Conservation (phyloP, 2,797 vertebrate species). For the Pelobates cultripes region DNA sequence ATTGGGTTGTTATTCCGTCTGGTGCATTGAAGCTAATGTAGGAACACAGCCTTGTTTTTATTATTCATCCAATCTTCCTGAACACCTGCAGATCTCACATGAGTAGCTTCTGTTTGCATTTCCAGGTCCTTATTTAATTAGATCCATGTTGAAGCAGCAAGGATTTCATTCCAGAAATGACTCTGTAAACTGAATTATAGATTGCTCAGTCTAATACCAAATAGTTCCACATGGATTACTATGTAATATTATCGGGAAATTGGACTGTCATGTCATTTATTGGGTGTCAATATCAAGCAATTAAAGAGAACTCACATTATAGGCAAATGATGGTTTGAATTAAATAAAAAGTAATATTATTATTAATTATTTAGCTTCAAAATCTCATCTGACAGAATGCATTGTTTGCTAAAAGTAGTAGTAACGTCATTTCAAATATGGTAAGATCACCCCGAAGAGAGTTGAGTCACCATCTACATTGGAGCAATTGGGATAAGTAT, state of each 20-base stretch:
- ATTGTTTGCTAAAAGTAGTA: too few species aligned
- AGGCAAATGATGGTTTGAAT: too few species aligned
- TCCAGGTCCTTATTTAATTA: conserved; percentile 32
- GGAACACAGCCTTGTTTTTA: conserved; percentile 32
- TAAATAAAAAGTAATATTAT: background rate
- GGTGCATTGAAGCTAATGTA: conserved; percentile 34
- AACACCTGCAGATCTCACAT: conserved; percentile 45
- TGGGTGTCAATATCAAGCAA: too few species aligned
- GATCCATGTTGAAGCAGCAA: conserved; percentile 13
- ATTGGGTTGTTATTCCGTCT: conserved; percentile 43
- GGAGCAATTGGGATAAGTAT: too few species aligned
- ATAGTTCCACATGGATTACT: background rate
- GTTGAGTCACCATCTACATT: too few species aligned
- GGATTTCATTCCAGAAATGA: conserved; percentile 27
- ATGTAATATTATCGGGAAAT: background rate
- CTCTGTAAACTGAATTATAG: conserved; percentile 29
- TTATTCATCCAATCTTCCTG: conserved; percentile 44
- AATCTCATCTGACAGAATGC: too few species aligned
- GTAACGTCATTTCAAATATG: too few species aligned
- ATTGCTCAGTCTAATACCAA: background rate
- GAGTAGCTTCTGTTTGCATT: conserved; percentile 33
- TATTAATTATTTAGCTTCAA: too few species aligned
- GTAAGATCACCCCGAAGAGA: too few species aligned
- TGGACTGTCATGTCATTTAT: background rate
- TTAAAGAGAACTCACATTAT: too few species aligned